Evolutionary conservation across 2,888 invertebrate genomes (phyloP), one percentile per base, ranked within the genome.

Genomic region (Agonum fuliginosum): DNA sequence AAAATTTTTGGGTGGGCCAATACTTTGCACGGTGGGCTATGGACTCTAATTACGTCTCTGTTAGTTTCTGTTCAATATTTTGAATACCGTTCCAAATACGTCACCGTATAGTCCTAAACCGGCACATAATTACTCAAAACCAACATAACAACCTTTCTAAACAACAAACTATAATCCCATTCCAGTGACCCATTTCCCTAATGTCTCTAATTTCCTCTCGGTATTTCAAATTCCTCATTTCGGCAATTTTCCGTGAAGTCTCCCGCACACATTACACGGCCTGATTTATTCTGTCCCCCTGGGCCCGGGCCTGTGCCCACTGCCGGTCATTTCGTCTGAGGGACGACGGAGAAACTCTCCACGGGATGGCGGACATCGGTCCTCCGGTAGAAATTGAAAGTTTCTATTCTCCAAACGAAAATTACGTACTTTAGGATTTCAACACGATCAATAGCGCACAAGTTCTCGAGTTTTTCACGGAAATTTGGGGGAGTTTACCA

Each of bases 361-460:
- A 58, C 24, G 30, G 27, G 10, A 10, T 27, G 27, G 58, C 58
- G 30, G 27, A 8, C 48, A 27, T 3, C 54, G 54, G 54, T 72
- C 46, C 70, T 48, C 30, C 54, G 54, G 27, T 17, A 58, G 54
- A 73, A 73, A 73, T 73, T 58, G 73, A 73, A 73, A 73, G 73
- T 58, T 72, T 24, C 70, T 73, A 58, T 58, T 73, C 73, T 73
- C 58, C 41, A 37, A 54, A 73, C 54, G 73, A 58, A 73, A 58
- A 73, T 73, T 73, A 73, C 73, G 58, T 58, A 73, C 73, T 73
- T 73, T 73, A 58, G 73, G 73, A 72, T 72, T 72, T 72, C 34
- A 34, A 72, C 73, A 37, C 8, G 73, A 73, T 73, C 73, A 73
- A 73, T 73, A 73, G 41, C 12, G 30, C 27, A 17, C n/a, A 41